Base-by-base conservation (phyloP, 2,797 vertebrate genomes). In the Lithobates pipiens region DNA sequence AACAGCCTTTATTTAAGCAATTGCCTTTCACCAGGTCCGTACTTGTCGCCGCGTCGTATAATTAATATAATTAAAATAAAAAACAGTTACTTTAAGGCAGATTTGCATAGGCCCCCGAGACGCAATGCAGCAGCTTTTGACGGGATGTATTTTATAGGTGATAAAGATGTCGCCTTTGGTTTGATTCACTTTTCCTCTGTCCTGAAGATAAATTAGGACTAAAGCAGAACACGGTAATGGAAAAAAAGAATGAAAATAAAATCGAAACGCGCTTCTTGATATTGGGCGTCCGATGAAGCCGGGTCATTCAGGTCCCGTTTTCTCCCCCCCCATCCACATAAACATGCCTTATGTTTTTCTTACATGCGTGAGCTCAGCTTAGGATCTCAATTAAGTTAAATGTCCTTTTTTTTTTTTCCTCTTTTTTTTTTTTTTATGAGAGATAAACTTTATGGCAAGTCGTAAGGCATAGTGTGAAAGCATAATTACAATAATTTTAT, bases 401-500 rank as follows among this genome's bases (percentile, higher is more conserved):
- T 75, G 74, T 83, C 70, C 76, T 80, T 78, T 86, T 54, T 79
- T 39, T 36, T 36, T 7, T 1, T 7, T 7, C 61, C 70, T 79
- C 78, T 86, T 54, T 79, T 39, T 5, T 5, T 5, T 3, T 34
- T 34, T 39, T 87, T 72, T 86, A 83, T 69, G 44, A 69, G 85
- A 87, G 69, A 87, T 87, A 87, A 87, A 87, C 57, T 87, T 87
- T 87, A 87, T 87, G 80, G 69, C 34, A 29, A 65, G 80, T 87
- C 85, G 76, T 87, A 79, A 75, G 85, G 71, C 81, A 75, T 69
- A 74, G 85, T 75, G 76, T 34, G 76, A 34, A 74, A 69, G 76
- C 44, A 39, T 87, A 87, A 83, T 87, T 87, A 83, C 81, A 75
- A 83, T 87, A 18, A 79, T 83, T 87, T 87, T 87, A 87, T 87